These are phyloP conservation scores for Arrhopalites spinosus DNA, from an alignment of 2,888 invertebrate species.

Conservation along the genomic window DNA sequence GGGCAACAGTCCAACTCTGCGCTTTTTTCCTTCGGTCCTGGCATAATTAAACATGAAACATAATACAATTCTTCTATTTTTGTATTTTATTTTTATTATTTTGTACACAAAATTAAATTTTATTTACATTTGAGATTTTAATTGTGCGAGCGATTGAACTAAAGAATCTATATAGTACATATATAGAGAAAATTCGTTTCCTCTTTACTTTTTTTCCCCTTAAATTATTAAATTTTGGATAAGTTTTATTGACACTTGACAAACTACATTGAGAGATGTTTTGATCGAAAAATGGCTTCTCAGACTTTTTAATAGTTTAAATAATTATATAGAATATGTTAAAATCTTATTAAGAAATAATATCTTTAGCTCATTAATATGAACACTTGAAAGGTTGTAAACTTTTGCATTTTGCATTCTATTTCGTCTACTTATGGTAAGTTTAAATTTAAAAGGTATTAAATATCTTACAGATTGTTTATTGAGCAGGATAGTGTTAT, in stretches of 20 bases:
- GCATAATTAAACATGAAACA: slow-evolving; percentile 29
- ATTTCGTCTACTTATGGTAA: too few relatives aligned
- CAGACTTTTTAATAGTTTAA: neutral
- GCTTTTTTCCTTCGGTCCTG: slow-evolving; percentile 22
- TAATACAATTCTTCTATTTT: slow-evolving; percentile 6
- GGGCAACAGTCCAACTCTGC: slow-evolving; percentile 10
- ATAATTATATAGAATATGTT: too few relatives aligned
- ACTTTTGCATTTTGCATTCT: too few relatives aligned
- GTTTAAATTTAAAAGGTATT: too few relatives aligned
- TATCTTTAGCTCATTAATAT: neutral
- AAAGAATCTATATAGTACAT: neutral
- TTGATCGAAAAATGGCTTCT: neutral
- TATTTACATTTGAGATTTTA: neutral
- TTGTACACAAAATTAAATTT: neutral
- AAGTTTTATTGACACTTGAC: neutral
- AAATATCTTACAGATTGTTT: too few relatives aligned
- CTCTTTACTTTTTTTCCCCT: neutral
- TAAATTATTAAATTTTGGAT: neutral
- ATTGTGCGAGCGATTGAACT: neutral
- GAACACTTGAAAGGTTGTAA: neutral
- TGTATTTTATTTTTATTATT: neutral
- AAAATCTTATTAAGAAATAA: neutral
- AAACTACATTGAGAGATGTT: neutral
- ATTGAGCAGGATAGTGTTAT: neutral
- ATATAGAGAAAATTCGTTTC: neutral